Conservation (phyloP, 2,113 vertebrate species). For the Ictidomys tridecemlineatus region DNA sequence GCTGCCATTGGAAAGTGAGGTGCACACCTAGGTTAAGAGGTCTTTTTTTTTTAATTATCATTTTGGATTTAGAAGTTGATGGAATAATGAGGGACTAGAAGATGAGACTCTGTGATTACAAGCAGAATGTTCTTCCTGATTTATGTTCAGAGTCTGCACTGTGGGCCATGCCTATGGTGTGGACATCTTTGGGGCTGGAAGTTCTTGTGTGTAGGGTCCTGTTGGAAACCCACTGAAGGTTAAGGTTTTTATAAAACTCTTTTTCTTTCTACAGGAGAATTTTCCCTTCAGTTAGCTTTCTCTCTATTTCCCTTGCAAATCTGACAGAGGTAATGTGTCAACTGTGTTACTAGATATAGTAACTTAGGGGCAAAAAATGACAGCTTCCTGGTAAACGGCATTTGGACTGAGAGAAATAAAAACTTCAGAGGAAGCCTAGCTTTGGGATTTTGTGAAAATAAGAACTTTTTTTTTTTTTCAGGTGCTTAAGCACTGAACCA, state of each 20-base stretch:
- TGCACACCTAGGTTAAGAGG: not conserved
- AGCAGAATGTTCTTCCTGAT: not conserved
- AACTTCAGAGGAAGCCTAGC: not conserved
- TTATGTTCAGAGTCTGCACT: not conserved
- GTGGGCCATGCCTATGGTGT: not conserved
- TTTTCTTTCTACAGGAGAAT: not conserved
- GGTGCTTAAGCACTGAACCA: too few species aligned
- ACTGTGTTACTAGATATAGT: not conserved
- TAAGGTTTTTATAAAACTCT: not conserved
- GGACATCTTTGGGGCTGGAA: not conserved
- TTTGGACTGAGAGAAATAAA: not conserved
- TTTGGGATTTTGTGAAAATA: not conserved
- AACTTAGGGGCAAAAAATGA: not conserved
- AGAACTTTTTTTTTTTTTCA: not conserved
- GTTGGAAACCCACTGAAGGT: not conserved
- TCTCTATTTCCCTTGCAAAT: not conserved
- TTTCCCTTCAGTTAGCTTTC: not conserved
- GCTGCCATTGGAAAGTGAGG: constrained; percentile 41
- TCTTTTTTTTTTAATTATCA: not conserved
- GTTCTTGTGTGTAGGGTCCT: not conserved
- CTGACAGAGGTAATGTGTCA: not conserved
- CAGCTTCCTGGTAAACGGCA: not conserved
- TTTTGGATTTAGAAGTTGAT: not conserved
- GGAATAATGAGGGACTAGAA: not conserved
- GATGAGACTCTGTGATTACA: not conserved